Evolutionary conservation across 2,888 invertebrate species (phyloP).

Genomic region (Cataglyphis cursor): DNA sequence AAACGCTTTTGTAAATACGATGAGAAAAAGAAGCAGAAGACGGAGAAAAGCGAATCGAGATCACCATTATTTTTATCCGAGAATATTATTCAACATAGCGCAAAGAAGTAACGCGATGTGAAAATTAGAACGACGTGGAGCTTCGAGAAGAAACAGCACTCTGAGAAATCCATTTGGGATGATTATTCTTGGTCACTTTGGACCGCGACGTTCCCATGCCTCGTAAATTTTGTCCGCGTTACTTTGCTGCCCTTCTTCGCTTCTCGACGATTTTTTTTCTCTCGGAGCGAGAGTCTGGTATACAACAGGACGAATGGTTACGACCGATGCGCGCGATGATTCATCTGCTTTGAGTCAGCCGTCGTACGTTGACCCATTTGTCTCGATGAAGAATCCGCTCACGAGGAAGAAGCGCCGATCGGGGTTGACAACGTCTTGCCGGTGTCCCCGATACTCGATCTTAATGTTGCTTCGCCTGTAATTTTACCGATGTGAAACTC

Average conservation of each 20-base stretch:
- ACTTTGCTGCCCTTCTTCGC: constrained; percentile 10
- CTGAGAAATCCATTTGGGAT: constrained; percentile 9
- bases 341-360: constrained; percentile 64
- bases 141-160: neutral
- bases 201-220: neutral
- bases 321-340: constrained; percentile 55
- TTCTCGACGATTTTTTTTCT: constrained; percentile 30
- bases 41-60: neutral
- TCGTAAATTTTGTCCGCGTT: constrained; percentile 25
- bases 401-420: constrained; percentile 52
- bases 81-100: neutral
- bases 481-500: constrained; percentile 23
- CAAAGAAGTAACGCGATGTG: neutral
- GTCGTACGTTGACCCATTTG: constrained; percentile 74
- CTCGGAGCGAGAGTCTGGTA: constrained; percentile 20
- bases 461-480: neutral
- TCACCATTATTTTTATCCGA: neutral
- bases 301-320: constrained; percentile 34
- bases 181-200: constrained; percentile 41
- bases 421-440: constrained; percentile 44
- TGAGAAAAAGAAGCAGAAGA: neutral
- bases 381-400: constrained; percentile 56
- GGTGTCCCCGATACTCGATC: constrained; percentile 19
- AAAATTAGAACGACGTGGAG: neutral
- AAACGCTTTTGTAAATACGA: neutral